These are phyloP conservation scores for Kryptolebias ocellatus DNA, from an alignment of 2,797 vertebrate genomes.

Conservation along the genomic window DNA sequence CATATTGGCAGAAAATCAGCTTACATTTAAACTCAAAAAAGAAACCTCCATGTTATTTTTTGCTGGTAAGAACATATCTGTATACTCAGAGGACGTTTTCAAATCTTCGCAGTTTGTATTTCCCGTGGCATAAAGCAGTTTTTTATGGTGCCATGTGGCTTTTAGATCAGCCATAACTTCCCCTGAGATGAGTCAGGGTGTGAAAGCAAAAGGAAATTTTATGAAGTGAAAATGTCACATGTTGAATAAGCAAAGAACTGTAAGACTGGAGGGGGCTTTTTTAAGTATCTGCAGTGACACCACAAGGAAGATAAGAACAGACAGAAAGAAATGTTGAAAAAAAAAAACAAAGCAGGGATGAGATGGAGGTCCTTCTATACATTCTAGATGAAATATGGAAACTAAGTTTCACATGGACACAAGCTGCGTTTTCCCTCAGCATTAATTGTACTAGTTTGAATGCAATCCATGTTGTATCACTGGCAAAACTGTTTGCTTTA, in stretches of 20 bases:
- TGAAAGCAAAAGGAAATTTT: conserved; percentile 26
- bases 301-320: neutral
- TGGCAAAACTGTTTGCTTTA: neutral
- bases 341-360: conserved; percentile 11
- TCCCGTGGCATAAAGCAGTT: conserved; percentile 23
- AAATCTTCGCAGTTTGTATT: conserved; percentile 29
- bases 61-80: conserved; percentile 23
- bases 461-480: neutral
- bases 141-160: conserved; percentile 49
- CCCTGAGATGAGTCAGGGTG: conserved; percentile 35
- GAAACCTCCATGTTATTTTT: conserved; percentile 29
- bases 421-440: neutral
- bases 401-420: neutral
- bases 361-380: conserved; percentile 6
- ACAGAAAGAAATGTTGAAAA: conserved; percentile 9
- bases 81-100: conserved; percentile 10
- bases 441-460: no score
- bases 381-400: neutral
- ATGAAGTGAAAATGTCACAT: conserved; percentile 44
- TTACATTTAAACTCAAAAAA: conserved; percentile 17
- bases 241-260: conserved; percentile 45
- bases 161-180: conserved; percentile 41
- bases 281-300: conserved; percentile 32
- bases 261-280: conserved; percentile 21
- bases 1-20: conserved; percentile 36